Conservation (phyloP, 92 coral and sea anemone genomes). For the Blastomussa wellsi region DNA sequence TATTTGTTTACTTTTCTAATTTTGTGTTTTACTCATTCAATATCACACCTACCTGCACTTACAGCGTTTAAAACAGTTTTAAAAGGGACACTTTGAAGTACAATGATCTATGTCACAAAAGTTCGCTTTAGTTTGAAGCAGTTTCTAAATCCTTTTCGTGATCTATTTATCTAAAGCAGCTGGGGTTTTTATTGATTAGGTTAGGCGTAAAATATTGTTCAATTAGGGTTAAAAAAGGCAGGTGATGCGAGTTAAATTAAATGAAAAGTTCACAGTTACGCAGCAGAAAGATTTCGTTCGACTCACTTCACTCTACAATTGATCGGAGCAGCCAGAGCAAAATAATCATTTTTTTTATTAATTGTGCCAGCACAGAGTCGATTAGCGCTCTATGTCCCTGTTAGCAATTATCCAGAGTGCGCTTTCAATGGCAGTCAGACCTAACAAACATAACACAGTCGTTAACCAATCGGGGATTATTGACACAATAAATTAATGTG, state of each 20-base stretch:
- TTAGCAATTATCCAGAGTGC: not conserved
- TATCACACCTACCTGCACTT: not conserved
- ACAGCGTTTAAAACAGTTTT: too few species aligned
- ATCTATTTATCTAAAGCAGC: not conserved
- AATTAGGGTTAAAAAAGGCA: not conserved
- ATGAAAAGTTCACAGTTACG: too few species aligned
- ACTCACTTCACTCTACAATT: too few species aligned
- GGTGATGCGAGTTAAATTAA: not conserved
- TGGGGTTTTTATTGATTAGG: not conserved
- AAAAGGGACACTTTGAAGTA: not conserved
- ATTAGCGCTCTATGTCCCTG: not conserved
- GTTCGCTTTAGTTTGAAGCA: not conserved
- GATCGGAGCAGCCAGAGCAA: too few species aligned
- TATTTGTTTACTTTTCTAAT: too few species aligned
- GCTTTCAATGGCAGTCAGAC: not conserved
- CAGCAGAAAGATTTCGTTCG: too few species aligned
- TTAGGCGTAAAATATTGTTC: not conserved
- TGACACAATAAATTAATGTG: not conserved
- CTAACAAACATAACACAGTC: not conserved
- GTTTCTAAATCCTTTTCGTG: not conserved
- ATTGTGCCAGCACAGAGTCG: not conserved
- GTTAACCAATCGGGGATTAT: not conserved
- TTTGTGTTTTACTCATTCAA: not conserved
- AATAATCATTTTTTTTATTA: too few species aligned
- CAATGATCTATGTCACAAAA: not conserved